These are phyloP conservation scores for Campoplex nolae DNA, from an alignment of 2,888 invertebrate species.

Conservation along the genomic window DNA sequence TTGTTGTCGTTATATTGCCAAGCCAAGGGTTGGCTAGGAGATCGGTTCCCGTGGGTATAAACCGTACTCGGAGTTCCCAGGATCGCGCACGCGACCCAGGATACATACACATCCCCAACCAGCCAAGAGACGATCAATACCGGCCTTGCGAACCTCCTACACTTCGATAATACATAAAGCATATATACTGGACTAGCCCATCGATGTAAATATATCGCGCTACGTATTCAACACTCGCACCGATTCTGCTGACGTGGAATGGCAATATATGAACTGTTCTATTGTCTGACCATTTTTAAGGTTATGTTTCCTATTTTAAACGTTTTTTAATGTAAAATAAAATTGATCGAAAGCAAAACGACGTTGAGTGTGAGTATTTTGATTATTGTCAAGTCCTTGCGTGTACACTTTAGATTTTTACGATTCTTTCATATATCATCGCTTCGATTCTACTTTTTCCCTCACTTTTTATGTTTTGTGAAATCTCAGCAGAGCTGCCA, in stretches of 20 bases:
- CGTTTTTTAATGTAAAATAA: not conserved
- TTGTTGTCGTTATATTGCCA: slow-evolving; percentile 29
- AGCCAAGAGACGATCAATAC: slow-evolving; percentile 78
- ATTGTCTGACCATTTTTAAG: not conserved
- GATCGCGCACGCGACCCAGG: slow-evolving; percentile 82
- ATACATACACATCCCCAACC: slow-evolving; percentile 32
- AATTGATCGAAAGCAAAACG: too few relatives aligned
- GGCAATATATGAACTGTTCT: slow-evolving; percentile 5
- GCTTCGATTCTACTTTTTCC: not conserved
- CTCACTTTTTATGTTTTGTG: not conserved
- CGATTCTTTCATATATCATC: not conserved
- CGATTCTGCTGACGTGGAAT: slow-evolving; percentile 26
- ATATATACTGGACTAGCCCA: slow-evolving; percentile 66
- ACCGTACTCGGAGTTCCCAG: slow-evolving; percentile 80
- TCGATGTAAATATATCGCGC: slow-evolving; percentile 42
- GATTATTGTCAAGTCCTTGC: too few relatives aligned
- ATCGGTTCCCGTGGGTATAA: slow-evolving; percentile 82
- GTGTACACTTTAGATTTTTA: too few relatives aligned
- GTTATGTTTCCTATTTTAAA: not conserved
- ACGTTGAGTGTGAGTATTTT: not conserved
- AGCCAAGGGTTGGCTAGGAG: slow-evolving; percentile 61
- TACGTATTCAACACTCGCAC: slow-evolving; percentile 17
- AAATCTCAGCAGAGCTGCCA: too few relatives aligned
- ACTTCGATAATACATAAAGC: slow-evolving; percentile 65
- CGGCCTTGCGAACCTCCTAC: slow-evolving; percentile 73